Evolutionary conservation across 37 sponge, comb jelly and placozoan species (phyloP).

Genomic region (Halichondria panicea): DNA sequence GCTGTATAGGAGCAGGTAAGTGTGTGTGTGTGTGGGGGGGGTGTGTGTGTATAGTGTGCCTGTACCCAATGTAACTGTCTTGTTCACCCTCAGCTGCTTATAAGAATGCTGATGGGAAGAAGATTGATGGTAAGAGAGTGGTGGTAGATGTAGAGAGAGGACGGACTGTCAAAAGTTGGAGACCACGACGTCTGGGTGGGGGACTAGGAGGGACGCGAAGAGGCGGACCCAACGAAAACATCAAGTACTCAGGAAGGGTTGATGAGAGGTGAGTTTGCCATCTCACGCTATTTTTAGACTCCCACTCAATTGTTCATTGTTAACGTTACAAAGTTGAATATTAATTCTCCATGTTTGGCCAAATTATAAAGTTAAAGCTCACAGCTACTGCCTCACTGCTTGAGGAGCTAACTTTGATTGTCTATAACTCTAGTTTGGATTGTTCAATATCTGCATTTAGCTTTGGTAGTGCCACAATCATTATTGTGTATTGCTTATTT

Average conservation of each 20-base stretch:
- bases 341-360: background rate
- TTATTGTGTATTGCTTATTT: background rate
- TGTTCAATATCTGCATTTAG: background rate
- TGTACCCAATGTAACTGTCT: background rate
- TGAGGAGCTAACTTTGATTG: no score
- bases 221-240: slow-evolving; percentile 84
- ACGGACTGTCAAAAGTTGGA: slow-evolving; percentile 94
- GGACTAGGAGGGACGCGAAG: slow-evolving; percentile 92
- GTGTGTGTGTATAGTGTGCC: no score
- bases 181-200: slow-evolving; percentile 94
- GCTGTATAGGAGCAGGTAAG: no score
- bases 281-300: background rate
- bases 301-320: background rate
- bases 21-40: no score
- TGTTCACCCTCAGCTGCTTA: slow-evolving; percentile 89
- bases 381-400: background rate
- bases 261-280: slow-evolving; percentile 71
- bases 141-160: slow-evolving; percentile 97
- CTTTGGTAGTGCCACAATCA: background rate
- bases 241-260: slow-evolving; percentile 96
- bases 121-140: slow-evolving; percentile 90
- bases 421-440: no score
- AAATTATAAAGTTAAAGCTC: background rate
- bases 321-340: background rate
- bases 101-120: slow-evolving; percentile 98